Conservation (phyloP, 2,797 vertebrate genomes). For the Girardinus metallicus region DNA sequence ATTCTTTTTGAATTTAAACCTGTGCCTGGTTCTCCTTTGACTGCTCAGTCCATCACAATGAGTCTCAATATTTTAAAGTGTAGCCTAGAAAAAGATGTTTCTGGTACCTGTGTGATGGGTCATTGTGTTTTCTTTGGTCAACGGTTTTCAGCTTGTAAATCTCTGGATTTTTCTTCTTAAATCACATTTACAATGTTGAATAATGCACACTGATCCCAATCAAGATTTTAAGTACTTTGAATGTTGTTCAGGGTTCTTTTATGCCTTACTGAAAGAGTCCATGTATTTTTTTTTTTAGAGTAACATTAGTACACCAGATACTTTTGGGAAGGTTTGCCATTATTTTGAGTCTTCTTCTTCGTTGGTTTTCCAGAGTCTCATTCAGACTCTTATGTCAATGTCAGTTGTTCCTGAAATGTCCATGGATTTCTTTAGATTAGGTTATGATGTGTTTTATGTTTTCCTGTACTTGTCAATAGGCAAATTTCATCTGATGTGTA, state of each 20-base stretch:
- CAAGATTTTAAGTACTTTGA: too few species aligned
- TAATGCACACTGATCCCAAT: too few species aligned
- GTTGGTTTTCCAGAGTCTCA: background rate
- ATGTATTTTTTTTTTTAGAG: background rate
- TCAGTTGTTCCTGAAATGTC: background rate
- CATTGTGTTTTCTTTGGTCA: background rate
- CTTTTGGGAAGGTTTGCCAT: background rate
- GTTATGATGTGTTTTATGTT: background rate
- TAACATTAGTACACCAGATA: background rate
- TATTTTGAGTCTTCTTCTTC: background rate
- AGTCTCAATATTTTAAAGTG: too few species aligned
- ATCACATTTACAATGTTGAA: too few species aligned
- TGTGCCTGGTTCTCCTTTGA: too few species aligned
- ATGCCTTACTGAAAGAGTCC: background rate
- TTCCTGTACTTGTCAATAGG: background rate
- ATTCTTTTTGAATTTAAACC: too few species aligned
- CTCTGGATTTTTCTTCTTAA: background rate
- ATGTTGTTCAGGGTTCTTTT: background rate
- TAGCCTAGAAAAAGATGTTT: background rate
- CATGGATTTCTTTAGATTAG: background rate
- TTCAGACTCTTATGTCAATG: background rate
- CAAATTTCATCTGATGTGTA: background rate
- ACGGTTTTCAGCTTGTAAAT: background rate
- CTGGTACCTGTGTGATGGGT: background rate
- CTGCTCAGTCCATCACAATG: too few species aligned